Base-by-base conservation (phyloP, 2,113 vertebrate genomes). In the Psammodynastes pulverulentus region DNA sequence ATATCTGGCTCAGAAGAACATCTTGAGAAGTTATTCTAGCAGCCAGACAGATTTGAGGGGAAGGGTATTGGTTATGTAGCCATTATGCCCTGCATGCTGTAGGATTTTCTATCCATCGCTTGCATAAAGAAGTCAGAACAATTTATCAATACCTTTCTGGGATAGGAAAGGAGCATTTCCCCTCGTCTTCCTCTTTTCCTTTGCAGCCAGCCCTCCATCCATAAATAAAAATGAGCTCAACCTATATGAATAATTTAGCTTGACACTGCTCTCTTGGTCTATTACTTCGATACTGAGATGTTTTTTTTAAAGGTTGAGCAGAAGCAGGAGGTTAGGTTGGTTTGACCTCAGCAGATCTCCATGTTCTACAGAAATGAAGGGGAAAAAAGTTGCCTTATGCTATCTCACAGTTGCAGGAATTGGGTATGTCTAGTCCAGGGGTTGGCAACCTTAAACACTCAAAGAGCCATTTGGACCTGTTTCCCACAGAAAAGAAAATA, bases 231-330 rank as follows among this genome's bases (percentile, higher is more conserved):
- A 4, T 5, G 24, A 92, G 79, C 86, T 21, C 91, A 51, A 94
- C 91, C 89, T 92, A 90, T 92, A 93, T 72, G 93, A 95, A 54
- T 94, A 95, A 97, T 92, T 93, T 91, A 87, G 87, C 95, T 94
- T 94, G 96, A 96, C 94, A 72, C 62, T 58, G 90, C 93, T 95
- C 94, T 95, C 93, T 54, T 86, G 53, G 89, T 87, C 79, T 92
- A 93, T 95, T 97, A 95, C 4, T 90, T 0, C 93, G 90, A 96
- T 88, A 87, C 49, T 39, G 34, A 51, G 0, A 56, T 43, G 23
- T 88, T 89, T 96, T 92, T 13, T 67, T 23, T 29, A 15, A n/a
- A 48, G 91, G 91, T 23, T 34, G 49, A 26, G 49, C 29, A 84
- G 49, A 94, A 86, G 39, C 87, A 56, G 48, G 49, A 29, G 24